A percentile compares a stretch with the other conserved stretches of the same genome.
Conservation (phyloP, 2,113 vertebrate genomes). For the Phainopepla nitens region DNA sequence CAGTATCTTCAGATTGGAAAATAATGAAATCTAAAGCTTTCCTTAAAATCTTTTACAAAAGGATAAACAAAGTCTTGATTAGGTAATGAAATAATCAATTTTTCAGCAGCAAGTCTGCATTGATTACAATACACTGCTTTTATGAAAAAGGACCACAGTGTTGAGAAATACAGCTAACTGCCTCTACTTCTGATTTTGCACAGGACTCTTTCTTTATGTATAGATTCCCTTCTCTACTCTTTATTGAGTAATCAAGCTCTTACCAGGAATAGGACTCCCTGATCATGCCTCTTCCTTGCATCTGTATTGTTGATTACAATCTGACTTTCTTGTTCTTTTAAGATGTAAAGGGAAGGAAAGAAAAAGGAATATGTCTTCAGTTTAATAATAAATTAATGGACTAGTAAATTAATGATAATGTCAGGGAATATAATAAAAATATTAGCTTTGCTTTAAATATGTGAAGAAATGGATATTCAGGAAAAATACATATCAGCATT, state of each 20-base stretch:
- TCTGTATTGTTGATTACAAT: background rate
- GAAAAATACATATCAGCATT: background rate
- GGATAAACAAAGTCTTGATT: background rate
- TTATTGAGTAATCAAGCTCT: background rate
- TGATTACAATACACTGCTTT: background rate
- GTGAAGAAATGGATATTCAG: background rate
- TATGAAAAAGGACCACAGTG: background rate
- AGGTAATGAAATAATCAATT: background rate
- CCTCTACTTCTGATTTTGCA: background rate
- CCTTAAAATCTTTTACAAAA: background rate
- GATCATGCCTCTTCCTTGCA: background rate
- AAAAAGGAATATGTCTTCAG: background rate
- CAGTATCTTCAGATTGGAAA: background rate
- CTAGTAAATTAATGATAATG: background rate
- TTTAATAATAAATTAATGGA: background rate
- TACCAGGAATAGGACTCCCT: background rate
- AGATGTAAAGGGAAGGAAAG: fast-evolving
- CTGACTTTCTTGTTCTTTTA: background rate
- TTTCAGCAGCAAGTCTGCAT: background rate
- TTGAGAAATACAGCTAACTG: background rate
- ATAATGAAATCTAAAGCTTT: background rate
- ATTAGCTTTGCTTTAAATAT: background rate
- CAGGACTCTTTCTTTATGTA: background rate
- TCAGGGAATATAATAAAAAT: background rate
- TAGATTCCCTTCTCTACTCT: background rate